A percentile compares a stretch with the other conserved stretches of the same genome.
Evolutionary conservation across 2,888 invertebrate genomes (phyloP).

Genomic region (Creontiades dilutus): DNA sequence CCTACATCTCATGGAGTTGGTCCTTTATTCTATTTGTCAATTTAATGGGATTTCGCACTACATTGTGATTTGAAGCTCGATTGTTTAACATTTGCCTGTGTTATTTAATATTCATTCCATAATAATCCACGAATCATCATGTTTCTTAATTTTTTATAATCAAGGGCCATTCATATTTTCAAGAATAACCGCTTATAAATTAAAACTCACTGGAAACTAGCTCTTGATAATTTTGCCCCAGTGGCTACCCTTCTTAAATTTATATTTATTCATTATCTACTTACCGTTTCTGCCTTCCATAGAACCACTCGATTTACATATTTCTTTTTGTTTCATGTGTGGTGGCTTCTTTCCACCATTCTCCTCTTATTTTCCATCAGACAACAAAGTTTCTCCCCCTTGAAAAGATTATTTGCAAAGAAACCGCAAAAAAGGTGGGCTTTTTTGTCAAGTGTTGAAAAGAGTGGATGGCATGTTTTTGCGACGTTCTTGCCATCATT

Average conservation of each 20-base stretch:
- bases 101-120: too few relatives aligned
- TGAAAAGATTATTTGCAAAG: conserved; percentile 61
- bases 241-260: conserved; percentile 44
- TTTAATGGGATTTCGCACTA: too few relatives aligned
- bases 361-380: conserved; percentile 42
- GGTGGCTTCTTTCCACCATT: conserved; percentile 36
- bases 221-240: background rate
- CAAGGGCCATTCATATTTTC: background rate
- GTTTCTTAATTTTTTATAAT: background rate
- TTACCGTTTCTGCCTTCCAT: too few relatives aligned
- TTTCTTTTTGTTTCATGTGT: conserved; percentile 64
- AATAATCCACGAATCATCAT: background rate
- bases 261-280: too few relatives aligned
- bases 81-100: too few relatives aligned
- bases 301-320: background rate
- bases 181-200: too few relatives aligned
- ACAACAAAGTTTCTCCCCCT: conserved; percentile 28
- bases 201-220: background rate
- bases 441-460: background rate
- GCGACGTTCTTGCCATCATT: conserved; percentile 54
- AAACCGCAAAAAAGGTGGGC: conserved; percentile 63
- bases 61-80: too few relatives aligned
- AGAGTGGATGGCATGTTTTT: conserved; percentile 34
- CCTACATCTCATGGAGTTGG: too few relatives aligned
- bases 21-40: too few relatives aligned